Evolutionary conservation across 2,113 vertebrate species (phyloP).

Genomic region (Sorex araneus): DNA sequence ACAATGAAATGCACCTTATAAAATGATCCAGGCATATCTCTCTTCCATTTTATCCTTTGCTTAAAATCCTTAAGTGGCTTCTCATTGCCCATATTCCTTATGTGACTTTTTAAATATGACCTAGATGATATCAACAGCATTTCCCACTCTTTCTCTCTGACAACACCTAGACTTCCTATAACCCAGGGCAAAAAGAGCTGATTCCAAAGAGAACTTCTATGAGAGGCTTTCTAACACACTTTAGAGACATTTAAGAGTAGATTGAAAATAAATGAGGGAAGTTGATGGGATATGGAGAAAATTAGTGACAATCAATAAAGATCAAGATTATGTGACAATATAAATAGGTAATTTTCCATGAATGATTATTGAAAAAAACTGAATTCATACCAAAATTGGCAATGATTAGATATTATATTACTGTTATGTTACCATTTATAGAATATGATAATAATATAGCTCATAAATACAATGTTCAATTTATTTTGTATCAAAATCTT

Average conservation of each 20-base stretch:
- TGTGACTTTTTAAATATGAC: not conserved
- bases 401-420: not conserved
- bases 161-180: not conserved
- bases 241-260: not conserved
- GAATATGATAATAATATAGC: not conserved
- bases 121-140: not conserved
- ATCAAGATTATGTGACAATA: not conserved
- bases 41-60: not conserved
- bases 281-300: not conserved
- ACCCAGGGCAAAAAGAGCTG: not conserved
- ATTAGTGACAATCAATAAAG: not conserved
- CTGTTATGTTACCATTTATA: not conserved
- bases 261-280: not conserved
- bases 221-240: not conserved
- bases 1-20: not conserved
- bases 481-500: not conserved
- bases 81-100: not conserved
- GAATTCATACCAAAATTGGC: not conserved
- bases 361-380: slow-evolving; percentile 4
- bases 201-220: not conserved
- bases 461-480: not conserved
- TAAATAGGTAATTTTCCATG: not conserved
- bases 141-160: not conserved
- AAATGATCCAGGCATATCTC: not conserved
- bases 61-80: not conserved